Percentiles rank a stretch among this genome's conserved stretches.
These are phyloP conservation scores for Trididemnum nubilum DNA, from an alignment of 23 tunicate species.

Conservation along the genomic window DNA sequence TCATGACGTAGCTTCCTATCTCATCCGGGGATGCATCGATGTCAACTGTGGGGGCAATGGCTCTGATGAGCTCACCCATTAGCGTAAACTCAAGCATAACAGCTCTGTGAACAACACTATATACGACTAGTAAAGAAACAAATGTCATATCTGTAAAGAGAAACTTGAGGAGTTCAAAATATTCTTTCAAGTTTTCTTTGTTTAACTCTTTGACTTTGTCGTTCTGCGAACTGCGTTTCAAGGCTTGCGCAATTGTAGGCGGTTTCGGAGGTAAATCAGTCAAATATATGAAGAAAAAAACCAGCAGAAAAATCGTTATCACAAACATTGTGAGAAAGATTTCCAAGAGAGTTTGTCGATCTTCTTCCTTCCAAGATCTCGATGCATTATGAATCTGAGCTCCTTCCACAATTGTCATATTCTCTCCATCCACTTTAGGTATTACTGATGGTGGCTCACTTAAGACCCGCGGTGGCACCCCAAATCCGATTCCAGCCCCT, in stretches of 20 bases:
- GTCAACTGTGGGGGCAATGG: not conserved
- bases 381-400: no score
- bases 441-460: not conserved
- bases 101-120: conserved; percentile 15
- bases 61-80: conserved; percentile 14
- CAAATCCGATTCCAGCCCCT: conserved; percentile 5
- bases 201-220: not conserved
- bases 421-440: not conserved
- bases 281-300: conserved; percentile 4
- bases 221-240: conserved; percentile 7
- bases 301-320: not conserved
- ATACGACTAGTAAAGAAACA: not conserved
- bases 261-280: conserved; percentile 23
- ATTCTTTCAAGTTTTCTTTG: conserved; percentile 6
- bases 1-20: conserved; percentile 4
- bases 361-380: not conserved
- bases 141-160: not conserved
- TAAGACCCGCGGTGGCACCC: not conserved
- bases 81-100: conserved; percentile 23
- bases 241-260: conserved; percentile 29
- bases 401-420: not conserved
- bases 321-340: conserved; percentile 12
- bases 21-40: not conserved
- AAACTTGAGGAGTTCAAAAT: not conserved
- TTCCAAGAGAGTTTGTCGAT: not conserved